Percentiles rank a stretch among this genome's conserved stretches.
These are phyloP conservation scores for Bos taurus DNA, from an alignment of 2,113 vertebrate genomes.

Conservation along the genomic window DNA sequence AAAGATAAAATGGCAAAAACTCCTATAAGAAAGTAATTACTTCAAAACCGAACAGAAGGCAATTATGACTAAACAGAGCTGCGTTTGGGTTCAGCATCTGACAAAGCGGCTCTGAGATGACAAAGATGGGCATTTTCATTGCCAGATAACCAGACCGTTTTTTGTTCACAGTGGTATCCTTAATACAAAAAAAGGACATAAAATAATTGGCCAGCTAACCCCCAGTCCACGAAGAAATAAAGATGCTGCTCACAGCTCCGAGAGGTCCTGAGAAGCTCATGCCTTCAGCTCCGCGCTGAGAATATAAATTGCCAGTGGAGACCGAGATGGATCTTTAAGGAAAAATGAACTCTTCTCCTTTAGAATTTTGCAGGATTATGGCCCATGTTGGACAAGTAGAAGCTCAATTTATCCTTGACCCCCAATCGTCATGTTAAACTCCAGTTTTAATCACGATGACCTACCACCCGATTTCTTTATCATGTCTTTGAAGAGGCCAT, in stretches of 20 bases:
- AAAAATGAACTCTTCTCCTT: slow-evolving; percentile 4
- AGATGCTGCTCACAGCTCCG: not conserved
- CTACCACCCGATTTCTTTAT: fast-evolving
- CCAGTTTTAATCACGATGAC: not conserved
- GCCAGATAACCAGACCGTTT: not conserved
- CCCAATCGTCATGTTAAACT: fast-evolving
- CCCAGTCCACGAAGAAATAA: not conserved
- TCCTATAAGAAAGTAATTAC: slow-evolving; percentile 25
- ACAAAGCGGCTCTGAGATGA: not conserved
- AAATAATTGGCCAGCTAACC: not conserved
- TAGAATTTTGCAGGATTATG: fast-evolving
- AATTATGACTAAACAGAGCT: not conserved
- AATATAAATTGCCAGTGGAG: slow-evolving; percentile 10
- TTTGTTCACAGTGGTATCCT: not conserved
- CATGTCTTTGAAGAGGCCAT: not conserved
- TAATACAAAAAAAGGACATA: not conserved
- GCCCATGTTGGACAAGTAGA: fast-evolving
- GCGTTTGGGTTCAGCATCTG: not conserved
- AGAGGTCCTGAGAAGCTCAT: slow-evolving; percentile 31
- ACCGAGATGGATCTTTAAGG: not conserved
- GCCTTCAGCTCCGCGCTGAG: not conserved
- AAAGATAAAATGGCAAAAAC: not conserved
- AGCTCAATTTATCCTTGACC: not conserved
- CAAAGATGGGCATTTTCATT: not conserved
- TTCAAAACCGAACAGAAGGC: slow-evolving; percentile 16